These are phyloP conservation scores for Oryzaephilus surinamensis DNA, from an alignment of 1,140 invertebrate species.

Conservation along the genomic window DNA sequence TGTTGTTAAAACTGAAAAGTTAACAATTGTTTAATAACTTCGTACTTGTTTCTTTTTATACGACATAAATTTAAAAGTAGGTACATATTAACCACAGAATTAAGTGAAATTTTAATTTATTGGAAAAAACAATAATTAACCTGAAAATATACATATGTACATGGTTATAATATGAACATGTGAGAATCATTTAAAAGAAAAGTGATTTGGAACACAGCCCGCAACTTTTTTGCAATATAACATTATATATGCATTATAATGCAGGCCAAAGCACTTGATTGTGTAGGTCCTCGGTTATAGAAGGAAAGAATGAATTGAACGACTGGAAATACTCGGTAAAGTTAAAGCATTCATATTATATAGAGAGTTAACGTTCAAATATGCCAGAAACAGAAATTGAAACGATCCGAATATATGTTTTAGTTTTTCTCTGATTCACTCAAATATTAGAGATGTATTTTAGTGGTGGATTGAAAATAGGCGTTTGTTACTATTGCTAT, in stretches of 20 bases:
- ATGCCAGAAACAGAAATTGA: slow-evolving; percentile 36
- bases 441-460: slow-evolving; percentile 16
- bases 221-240: slow-evolving; percentile 35
- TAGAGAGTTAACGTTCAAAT: slow-evolving; percentile 37
- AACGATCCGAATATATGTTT: slow-evolving; percentile 35
- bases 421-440: slow-evolving; percentile 27
- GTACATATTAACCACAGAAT: too few species aligned
- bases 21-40: too few species aligned
- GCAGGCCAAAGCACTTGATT: slow-evolving; percentile 21
- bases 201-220: slow-evolving; percentile 18
- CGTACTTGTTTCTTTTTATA: too few species aligned
- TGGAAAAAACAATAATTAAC: too few species aligned
- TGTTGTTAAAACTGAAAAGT: too few species aligned
- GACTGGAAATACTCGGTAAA: slow-evolving; percentile 26
- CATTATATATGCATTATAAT: slow-evolving; percentile 38
- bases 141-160: too few species aligned
- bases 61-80: too few species aligned
- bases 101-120: too few species aligned
- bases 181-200: too few species aligned
- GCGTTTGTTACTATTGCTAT: too few species aligned
- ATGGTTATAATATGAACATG: too few species aligned
- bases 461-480: too few species aligned
- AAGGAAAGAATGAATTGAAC: slow-evolving; percentile 24
- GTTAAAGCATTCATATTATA: slow-evolving; percentile 38
- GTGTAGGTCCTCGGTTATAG: slow-evolving; percentile 11